Base-by-base conservation (phyloP, 2,797 vertebrate species). In the Enteromius afrohamiltoni region DNA sequence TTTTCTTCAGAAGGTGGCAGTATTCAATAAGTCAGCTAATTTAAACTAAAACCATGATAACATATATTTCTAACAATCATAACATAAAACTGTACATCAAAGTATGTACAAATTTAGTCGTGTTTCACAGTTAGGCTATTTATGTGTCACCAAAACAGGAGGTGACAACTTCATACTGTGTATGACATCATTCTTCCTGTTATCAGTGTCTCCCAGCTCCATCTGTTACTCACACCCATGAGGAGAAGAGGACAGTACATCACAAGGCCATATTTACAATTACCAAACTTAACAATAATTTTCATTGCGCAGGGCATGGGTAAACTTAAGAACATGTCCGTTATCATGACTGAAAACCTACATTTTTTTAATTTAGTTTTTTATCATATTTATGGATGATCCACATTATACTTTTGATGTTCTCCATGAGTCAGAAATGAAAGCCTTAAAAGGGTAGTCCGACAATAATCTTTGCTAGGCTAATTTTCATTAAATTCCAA, bases 171-270 rank as follows among this genome's bases (percentile, higher is more conserved):
- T 47, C 70, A 40, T 58, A 58, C 80, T 84, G 77, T 60, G 71
- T 67, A 51, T 85, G 80, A 71, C 82, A 78, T 89, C 82, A 85
- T 83, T 81, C 58, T 62, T 85, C 71, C 67, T 79, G 73, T 80
- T 70, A 62, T 70, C 68, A 74, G 60, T 64, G 64, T 65, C 73
- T n/a, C 45, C 19, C 4, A 58, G 37, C 79, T 82, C 83, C 85
- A 82, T 85, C 83, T 87, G 85, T 80, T 85, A 37, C 11, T 77
- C 51, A 23, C 70, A 79, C 77, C 80, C 74, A 82, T 70, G 53
- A 69, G 83, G 83, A 76, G 85, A 19, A 65, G 55, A 77, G 47
- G 74, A 68, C 45, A 40, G 75, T n/a, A 16, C 23, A 60, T 11
- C n/a, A 17, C n/a, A 79, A 55, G 29, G 13, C 21, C 64, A 4